Evolutionary conservation across 2,797 vertebrate species (phyloP), one percentile per base, ranked within the genome.

Genomic region (Melanotaenia parkinsoni): DNA sequence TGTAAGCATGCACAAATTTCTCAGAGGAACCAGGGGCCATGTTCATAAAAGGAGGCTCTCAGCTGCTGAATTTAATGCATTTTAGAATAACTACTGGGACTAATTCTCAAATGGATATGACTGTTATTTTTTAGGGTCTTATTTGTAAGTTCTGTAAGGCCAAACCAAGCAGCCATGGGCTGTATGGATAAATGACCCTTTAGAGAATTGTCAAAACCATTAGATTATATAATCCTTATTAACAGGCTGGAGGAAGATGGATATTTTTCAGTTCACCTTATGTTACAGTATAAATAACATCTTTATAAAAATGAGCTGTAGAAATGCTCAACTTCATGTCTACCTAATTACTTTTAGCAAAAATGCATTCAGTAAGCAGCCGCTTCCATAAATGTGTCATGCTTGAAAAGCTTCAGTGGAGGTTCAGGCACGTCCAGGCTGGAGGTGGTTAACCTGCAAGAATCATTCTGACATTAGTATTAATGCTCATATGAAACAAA

Each of bases 1-100:
- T 85, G 81, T 84, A 79, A 85, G 84, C 70, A 70, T 81, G 73
- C 79, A 63, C 84, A 74, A 64, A 77, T 81, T 84, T 76, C 69
- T 83, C 73, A 59, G 51, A 73, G 64, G 58, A 85, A 83, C 72
- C 37, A 70, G 63, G 12, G 63, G 74, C 68, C 1, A 20, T 72
- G 66, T 70, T 84, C 59, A 74, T 79, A 69, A 84, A 81, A 62
- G 60, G n/a, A 69, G 2, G 63, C 59, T 82, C 73, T 88, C 73
- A 78, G 61, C 62, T 77, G 72, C 66, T 77, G 32, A 35, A 82
- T 87, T 86, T 79, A 68, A 72, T 73, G 73, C 51, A 62, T 72
- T 82, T 83, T 74, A 75, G 71, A 80, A 82, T 53, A 79, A 74
- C 35, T 28, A 26, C 59, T 53, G 24, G 56, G 37, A 62, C 64